Conservation (phyloP, 2,797 vertebrate species). For the Sardinella longiceps region DNA sequence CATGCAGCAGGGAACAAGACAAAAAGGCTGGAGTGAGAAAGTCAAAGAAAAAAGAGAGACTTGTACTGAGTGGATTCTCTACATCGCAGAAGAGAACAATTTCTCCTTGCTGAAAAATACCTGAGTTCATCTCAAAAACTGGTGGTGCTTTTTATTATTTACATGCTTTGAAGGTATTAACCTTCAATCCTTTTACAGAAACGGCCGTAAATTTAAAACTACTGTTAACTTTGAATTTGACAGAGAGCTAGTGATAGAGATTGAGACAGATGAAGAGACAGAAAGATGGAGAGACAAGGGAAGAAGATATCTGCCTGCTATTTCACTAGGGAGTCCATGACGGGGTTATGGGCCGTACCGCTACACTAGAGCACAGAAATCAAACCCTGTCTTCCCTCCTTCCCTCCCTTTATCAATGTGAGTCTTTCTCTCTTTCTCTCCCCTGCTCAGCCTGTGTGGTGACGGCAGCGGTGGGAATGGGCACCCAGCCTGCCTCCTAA, state of each 20-base stretch:
- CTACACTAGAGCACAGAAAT: neutral
- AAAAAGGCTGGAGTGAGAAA: neutral
- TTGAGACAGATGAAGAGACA: neutral
- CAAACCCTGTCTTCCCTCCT: neutral
- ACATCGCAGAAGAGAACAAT: neutral
- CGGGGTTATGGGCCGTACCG: constrained; percentile 43
- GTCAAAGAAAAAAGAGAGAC: neutral
- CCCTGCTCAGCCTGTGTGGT: neutral
- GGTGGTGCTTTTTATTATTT: no score
- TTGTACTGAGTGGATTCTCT: neutral
- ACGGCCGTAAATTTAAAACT: constrained; percentile 19
- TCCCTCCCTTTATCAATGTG: neutral
- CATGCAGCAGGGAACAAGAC: neutral
- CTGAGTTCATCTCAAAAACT: neutral
- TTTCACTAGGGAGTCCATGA: neutral
- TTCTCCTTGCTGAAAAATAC: neutral
- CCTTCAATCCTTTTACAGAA: neutral
- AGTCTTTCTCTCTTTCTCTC: constrained; percentile 18
- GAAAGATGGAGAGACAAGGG: neutral
- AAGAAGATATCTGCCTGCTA: neutral
- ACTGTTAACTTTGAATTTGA: no score
- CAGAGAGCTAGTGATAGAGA: neutral
- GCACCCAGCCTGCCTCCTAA: no score
- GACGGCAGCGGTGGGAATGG: neutral
- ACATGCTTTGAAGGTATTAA: neutral